phyloP scores from a whole-genome alignment of 2,113 vertebrate species.

The Calyptommatus sinebrachiatus region DNA sequence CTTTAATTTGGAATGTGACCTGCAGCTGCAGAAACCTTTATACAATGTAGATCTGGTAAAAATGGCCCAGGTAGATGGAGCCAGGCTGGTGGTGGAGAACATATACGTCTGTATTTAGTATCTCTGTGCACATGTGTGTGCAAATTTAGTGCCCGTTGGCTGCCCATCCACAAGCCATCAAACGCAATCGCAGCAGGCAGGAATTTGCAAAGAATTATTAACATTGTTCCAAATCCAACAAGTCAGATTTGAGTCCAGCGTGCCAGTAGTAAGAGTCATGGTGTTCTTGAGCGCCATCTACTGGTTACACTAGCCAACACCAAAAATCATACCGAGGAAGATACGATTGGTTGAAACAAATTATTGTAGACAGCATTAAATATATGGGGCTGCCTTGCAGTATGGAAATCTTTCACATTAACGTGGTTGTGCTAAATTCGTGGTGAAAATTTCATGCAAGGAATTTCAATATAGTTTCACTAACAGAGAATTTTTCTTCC shows the following conservation, averaged over 20 bases:
- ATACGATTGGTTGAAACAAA: neutral
- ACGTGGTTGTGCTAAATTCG: neutral
- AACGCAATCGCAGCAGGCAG: neutral
- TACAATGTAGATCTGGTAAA: slow-evolving; percentile 1
- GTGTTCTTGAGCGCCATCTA: slow-evolving; percentile 25
- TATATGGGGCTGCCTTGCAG: neutral
- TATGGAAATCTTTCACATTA: neutral
- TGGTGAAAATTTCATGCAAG: neutral
- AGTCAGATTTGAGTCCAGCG: neutral
- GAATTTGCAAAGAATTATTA: neutral
- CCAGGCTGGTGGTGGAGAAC: neutral
- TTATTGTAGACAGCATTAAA: neutral
- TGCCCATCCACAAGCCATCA: neutral
- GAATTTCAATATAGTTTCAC: neutral
- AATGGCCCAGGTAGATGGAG: neutral
- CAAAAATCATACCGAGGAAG: neutral
- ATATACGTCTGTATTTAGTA: neutral
- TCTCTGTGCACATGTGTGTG: neutral
- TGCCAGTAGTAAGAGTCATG: neutral
- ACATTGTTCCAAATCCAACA: neutral
- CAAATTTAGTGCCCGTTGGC: neutral
- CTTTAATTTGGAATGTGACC: neutral
- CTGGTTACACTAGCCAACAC: neutral
- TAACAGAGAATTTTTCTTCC: neutral
- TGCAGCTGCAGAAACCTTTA: neutral